Evolutionary conservation across 2,888 invertebrate genomes (phyloP), one percentile per base, ranked within the genome.

Genomic region (Acleris holmiana): DNA sequence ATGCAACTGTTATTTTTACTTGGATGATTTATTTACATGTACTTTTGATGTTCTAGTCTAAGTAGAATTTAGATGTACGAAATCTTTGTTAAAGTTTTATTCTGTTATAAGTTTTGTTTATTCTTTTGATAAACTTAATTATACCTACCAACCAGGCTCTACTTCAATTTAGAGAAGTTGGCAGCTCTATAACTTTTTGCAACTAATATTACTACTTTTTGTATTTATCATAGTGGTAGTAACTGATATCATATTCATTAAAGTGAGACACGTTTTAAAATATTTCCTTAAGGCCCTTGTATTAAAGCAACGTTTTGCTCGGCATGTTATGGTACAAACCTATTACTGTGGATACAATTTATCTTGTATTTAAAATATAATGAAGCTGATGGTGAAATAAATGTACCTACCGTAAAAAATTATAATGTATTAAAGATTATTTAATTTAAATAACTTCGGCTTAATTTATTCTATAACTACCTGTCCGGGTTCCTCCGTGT

Each of bases 11-110:
- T 65, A 54, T 59, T 59, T 54, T 68, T 55, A 48, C 44, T n/a
- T 61, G 66, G 48, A 53, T 53, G 55, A 64, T 72, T 70, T 61
- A 54, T 62, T 70, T 61, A 54, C 61, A 62, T 66, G 66, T 71
- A 67, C 61, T 72, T 75, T 74, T 73, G 71, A 75, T 76, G 71
- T 76, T 35, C 77, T 78, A 79, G 78, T 79, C 78, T 71, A 62
- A 58, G 62, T 76, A 76, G 70, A 67, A 40, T 64, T 69, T 67
- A 62, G 65, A 53, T 63, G 48, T 55, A 63, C 19, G 41, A 49
- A 58, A 58, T 63, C 50, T 63, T 62, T 50, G 61, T 35, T 62
- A 57, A 66, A 61, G 41, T 19, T 50, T 35, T 17, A 35, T 40
- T 49, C 15, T n/a, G 47, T 49, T 56, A 46, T 54, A 5, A 18